Evolutionary conservation across 2,888 invertebrate genomes (phyloP), one percentile per base, ranked within the genome.

Genomic region (Cheiracanthium punctorium): DNA sequence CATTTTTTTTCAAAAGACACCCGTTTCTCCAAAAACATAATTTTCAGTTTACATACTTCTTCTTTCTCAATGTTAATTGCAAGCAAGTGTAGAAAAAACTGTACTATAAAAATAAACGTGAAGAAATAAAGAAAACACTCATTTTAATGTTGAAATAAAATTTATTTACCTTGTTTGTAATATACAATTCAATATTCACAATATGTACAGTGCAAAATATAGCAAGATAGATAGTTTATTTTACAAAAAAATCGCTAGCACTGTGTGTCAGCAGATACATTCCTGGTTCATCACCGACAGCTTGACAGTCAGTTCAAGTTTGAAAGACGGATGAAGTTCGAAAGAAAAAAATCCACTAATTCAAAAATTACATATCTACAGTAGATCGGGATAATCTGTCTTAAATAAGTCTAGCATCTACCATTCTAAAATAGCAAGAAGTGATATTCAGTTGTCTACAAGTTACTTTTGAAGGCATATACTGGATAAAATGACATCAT

Each of bases 121-220:
- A n/a, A n/a, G n/a, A n/a, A n/a, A n/a, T n/a, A n/a, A n/a, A n/a
- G n/a, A n/a, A n/a, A n/a, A n/a, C n/a, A n/a, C n/a, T n/a, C n/a
- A 48, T 17, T 20, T 73, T 75, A 67, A 52, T 77, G 77, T 65
- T 72, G 77, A 77, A 77, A 84, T 84, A 84, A 84, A 82, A 72
- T 84, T 84, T 77, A 77, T 84, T 76, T 29, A 58, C 64, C 30
- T 29, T 10, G 41, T 76, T 58, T 29, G n/a, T 43, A 75, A 82
- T 84, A 48, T 77, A 77, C 64, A 72, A 33, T 69, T 33, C 67
- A 43, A 24, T 82, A 84, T 84, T 73, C 82, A 84, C 77, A 84
- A 52, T 73, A 72, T 84, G 30, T 73, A 77, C 77, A 77, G 65
- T 72, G 67, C 30, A 84, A 65, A 48, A 73, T 48, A 77, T 52